These are phyloP conservation scores for Tinea pellionella DNA, from an alignment of 2,888 invertebrate genomes.

Conservation along the genomic window DNA sequence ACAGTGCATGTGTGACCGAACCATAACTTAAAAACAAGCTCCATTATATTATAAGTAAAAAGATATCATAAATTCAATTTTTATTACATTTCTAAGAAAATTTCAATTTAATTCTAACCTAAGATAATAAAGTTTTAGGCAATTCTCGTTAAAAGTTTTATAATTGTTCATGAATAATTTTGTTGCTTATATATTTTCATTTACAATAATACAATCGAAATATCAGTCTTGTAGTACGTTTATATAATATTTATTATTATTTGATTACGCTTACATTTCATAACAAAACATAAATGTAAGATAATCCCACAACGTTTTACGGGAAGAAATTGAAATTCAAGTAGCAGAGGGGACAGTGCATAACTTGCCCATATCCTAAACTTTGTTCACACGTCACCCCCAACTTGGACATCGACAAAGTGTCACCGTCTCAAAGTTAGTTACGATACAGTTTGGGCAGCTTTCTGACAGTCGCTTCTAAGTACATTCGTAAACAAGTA, in stretches of 20 bases:
- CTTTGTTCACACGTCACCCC: neutral
- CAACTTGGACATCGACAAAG: slow-evolving; percentile 1
- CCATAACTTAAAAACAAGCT: too few species aligned
- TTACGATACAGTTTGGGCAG: neutral
- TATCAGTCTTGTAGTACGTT: too few species aligned
- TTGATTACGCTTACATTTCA: too few species aligned
- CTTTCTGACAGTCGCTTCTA: neutral
- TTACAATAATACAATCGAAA: too few species aligned
- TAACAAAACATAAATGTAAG: too few species aligned
- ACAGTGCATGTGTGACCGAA: too few species aligned
- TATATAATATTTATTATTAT: too few species aligned
- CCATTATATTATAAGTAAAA: too few species aligned
- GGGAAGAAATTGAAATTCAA: neutral
- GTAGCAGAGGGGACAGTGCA: neutral
- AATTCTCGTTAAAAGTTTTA: neutral
- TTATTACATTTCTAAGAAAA: neutral
- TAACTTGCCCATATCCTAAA: neutral
- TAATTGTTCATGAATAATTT: neutral
- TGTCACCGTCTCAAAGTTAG: slow-evolving; percentile 3
- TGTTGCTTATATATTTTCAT: neutral
- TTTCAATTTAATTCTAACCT: neutral
- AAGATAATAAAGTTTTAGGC: neutral
- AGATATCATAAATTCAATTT: neutral
- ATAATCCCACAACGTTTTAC: too few species aligned
- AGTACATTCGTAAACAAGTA: neutral